phyloP scores from a whole-genome alignment of 2,113 vertebrate species.

The Upupa epops region DNA sequence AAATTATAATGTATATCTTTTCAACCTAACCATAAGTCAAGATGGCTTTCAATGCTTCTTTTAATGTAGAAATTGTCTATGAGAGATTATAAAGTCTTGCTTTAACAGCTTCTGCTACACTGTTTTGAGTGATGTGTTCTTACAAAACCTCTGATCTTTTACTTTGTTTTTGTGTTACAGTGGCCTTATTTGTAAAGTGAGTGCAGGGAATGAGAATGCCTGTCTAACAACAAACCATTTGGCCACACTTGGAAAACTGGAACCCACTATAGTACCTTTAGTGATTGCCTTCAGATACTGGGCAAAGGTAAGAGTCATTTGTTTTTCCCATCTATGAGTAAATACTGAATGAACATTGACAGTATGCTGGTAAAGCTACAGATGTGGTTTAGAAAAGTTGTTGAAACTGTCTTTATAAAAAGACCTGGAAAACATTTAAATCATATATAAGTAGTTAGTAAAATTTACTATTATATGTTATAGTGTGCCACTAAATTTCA shows the following conservation, averaged over 20 bases:
- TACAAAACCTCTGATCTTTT: neutral
- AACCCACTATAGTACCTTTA: conserved; percentile 79
- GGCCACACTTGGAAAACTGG: conserved; percentile 76
- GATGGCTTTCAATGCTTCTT: neutral
- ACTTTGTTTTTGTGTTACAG: conserved; percentile 66
- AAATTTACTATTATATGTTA: neutral
- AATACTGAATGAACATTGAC: neutral
- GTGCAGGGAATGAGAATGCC: conserved; percentile 91
- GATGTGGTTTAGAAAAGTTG: neutral
- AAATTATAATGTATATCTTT: neutral
- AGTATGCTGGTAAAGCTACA: neutral
- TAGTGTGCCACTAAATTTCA: neutral
- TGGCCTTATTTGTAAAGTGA: conserved; percentile 91
- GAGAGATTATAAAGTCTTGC: neutral
- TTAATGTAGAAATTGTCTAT: neutral
- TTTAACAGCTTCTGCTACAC: neutral
- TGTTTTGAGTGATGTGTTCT: neutral
- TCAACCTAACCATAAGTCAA: neutral
- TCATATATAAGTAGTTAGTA: neutral
- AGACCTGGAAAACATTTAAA: neutral
- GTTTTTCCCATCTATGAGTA: neutral
- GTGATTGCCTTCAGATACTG: conserved; percentile 87
- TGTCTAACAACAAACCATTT: conserved; percentile 87
- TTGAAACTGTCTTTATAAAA: neutral
- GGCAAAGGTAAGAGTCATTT: conserved; percentile 81